These are phyloP conservation scores for Megaceryle torquata DNA, from an alignment of 2,113 vertebrate species.

Conservation along the genomic window DNA sequence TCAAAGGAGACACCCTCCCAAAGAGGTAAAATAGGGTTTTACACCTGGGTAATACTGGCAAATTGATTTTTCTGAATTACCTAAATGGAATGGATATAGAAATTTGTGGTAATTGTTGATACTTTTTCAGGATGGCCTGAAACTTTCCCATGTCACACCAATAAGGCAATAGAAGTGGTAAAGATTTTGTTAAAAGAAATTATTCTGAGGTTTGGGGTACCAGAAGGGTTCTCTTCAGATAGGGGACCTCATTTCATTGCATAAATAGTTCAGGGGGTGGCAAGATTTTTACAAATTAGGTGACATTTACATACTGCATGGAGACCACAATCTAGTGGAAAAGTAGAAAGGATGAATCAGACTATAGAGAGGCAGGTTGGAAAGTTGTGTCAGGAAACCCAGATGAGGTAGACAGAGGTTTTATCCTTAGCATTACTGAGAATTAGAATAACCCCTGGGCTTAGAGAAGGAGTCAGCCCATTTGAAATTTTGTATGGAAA, in stretches of 20 bases:
- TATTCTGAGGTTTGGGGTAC: background rate
- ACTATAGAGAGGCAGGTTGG: background rate
- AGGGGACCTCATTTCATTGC: background rate
- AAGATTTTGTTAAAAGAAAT: background rate
- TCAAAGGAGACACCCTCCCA: background rate
- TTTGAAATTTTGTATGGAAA: background rate
- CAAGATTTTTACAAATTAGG: background rate
- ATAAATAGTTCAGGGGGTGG: background rate
- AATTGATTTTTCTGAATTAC: background rate
- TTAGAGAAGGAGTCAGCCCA: background rate
- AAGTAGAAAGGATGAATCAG: background rate
- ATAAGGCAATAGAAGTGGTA: background rate
- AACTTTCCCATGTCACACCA: background rate
- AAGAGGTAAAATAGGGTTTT: too few species aligned
- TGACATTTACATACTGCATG: background rate
- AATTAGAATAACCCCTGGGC: background rate
- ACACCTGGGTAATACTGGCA: background rate
- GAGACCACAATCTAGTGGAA: background rate
- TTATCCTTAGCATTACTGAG: background rate
- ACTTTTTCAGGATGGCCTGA: background rate
- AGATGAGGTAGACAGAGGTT: background rate
- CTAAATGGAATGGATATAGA: background rate
- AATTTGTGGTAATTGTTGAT: background rate
- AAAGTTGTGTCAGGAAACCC: background rate
- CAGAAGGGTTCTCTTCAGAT: background rate